Conservation (phyloP, 2,797 vertebrate genomes). For the Orestias chungarensis region DNA sequence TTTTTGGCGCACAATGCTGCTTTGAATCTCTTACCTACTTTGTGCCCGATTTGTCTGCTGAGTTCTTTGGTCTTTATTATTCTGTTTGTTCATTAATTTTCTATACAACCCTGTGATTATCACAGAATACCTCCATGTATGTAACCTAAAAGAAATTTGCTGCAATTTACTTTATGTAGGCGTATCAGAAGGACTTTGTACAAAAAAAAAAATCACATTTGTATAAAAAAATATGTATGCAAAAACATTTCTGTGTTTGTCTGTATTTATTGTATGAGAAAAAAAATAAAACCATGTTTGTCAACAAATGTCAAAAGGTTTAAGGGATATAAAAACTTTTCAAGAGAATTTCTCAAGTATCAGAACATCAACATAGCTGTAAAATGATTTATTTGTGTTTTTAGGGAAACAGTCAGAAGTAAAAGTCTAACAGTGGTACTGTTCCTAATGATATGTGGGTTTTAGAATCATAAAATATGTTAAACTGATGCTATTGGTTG, state of each 20-base stretch:
- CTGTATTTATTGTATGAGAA: too few species aligned
- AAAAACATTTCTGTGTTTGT: too few species aligned
- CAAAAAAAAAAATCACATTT: too few species aligned
- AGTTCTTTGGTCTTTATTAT: too few species aligned
- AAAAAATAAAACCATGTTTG: too few species aligned
- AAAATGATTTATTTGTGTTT: neutral
- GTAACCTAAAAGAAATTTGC: too few species aligned
- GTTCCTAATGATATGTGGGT: neutral
- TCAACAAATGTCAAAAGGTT: neutral
- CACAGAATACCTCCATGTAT: too few species aligned
- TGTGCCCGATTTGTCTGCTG: neutral
- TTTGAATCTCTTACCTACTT: neutral
- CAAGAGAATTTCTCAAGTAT: too few species aligned
- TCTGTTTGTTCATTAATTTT: too few species aligned
- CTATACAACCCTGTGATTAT: too few species aligned
- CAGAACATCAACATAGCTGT: neutral
- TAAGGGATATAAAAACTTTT: neutral
- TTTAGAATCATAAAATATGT: conserved; percentile 24
- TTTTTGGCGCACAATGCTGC: neutral
- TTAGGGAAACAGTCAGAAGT: neutral
- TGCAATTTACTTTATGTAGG: neutral
- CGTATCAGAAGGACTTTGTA: too few species aligned
- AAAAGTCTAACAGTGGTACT: neutral
- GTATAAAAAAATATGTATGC: too few species aligned
- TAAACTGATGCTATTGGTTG: conserved; percentile 18